Evolutionary conservation across 2,113 vertebrate genomes (phyloP).

Genomic region (Mustela nigripes): DNA sequence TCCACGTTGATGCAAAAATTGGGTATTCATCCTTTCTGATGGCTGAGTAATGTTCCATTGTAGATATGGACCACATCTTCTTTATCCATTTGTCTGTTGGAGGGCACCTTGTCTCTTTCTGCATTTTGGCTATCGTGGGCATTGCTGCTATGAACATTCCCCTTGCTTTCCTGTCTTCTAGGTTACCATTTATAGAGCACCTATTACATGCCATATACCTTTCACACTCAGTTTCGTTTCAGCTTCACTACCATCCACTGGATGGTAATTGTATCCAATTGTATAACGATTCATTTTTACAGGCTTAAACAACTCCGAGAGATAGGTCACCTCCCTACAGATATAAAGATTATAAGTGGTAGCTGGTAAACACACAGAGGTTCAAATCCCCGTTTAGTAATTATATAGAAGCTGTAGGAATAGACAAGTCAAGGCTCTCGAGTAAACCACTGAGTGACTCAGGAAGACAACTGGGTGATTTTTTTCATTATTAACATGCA

Average conservation of each 20-base stretch:
- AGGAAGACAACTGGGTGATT: neutral
- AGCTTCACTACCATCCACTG: neutral
- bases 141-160: too few relatives aligned
- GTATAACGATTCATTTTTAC: neutral
- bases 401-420: neutral
- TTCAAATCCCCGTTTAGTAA: neutral
- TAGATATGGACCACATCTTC: too few relatives aligned
- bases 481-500: neutral
- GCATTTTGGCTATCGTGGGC: too few relatives aligned
- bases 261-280: neutral
- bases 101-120: too few relatives aligned
- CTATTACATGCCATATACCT: neutral
- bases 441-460: neutral
- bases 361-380: neutral
- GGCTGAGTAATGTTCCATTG: too few relatives aligned
- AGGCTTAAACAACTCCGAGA: constrained; percentile 9
- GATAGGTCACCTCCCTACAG: neutral
- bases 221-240: constrained; percentile 6
- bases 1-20: too few relatives aligned
- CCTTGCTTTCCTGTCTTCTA: neutral
- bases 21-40: too few relatives aligned
- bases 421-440: neutral
- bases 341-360: neutral
- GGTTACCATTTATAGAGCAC: neutral
- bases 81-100: too few relatives aligned